Base-by-base conservation (phyloP, 2,888 invertebrate species). In the Dolichomitus sp. region DNA sequence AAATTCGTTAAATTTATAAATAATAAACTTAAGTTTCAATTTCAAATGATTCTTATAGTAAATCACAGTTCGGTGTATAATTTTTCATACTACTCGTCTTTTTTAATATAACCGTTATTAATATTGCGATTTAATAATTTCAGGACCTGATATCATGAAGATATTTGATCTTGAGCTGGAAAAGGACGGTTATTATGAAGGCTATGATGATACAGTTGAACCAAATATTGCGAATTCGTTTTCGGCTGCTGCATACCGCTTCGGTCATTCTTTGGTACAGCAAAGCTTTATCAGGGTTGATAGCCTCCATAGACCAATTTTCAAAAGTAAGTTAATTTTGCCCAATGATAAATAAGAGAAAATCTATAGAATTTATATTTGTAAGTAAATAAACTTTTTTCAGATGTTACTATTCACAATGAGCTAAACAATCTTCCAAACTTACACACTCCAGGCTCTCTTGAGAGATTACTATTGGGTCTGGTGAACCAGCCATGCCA, bases 231-330 rank as follows among this genome's bases (percentile, higher is more conserved):
- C 97, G 0, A 98, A 97, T 92, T 95, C 96, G 0, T 98, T 98
- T 93, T 96, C 97, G 0, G 95, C 97, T 0, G 97, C 98, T 0
- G 98, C 98, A 2, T 98, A 97, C 93, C 95, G 98, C 27, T 98
- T 98, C 92, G 98, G 98, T 0, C 98, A 98, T 92, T 98, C 98
- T 57, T 94, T 98, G 84, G 97, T 98, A 3, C 97, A 98, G 90
- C 95, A 96, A 6, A 96, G 96, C 11, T 97, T 98, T 91, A 94
- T 97, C 84, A 95, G 98, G 83, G 96, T 95, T 88, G 97, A 97
- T 88, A 95, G 95, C 9, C 95, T 96, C 87, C 97, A 97, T 90
- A 94, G 95, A 52, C 95, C 96, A 0, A 93, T 97, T 78, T 95
- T 95, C 61, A 96, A 97, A 85, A 97, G 97, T 98, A 92, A 95